Evolutionary conservation across 2,797 vertebrate genomes (phyloP).

Genomic region (Mycteria americana): DNA sequence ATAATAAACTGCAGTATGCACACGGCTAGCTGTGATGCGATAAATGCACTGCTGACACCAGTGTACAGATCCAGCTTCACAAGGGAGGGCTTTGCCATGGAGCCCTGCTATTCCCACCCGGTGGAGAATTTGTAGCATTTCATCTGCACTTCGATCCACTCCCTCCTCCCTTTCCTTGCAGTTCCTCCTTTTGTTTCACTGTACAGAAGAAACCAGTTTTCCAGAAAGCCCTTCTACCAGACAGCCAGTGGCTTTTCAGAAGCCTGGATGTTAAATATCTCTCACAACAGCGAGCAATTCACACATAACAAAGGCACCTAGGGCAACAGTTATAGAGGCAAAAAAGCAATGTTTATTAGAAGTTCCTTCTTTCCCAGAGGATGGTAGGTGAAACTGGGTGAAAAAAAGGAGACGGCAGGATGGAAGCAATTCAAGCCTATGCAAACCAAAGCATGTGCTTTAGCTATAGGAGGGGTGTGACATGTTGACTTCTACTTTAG

Average conservation of each 20-base stretch:
- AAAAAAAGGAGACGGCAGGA: background rate
- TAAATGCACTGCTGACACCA: background rate
- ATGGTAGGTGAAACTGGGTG: background rate
- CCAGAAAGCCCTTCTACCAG: background rate
- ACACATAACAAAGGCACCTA: background rate
- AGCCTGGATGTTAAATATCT: background rate
- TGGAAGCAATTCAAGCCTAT: background rate
- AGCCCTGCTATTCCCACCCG: background rate
- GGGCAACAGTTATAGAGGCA: background rate
- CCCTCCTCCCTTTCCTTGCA: background rate
- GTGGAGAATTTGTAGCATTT: background rate
- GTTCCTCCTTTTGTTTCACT: background rate
- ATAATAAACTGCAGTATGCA: background rate
- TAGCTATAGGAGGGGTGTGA: background rate
- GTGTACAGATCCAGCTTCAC: background rate
- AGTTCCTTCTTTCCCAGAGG: background rate
- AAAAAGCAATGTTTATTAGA: background rate
- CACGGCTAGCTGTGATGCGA: background rate
- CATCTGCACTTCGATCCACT: background rate
- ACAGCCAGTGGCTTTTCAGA: background rate
- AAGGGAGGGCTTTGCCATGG: background rate
- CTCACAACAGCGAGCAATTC: background rate
- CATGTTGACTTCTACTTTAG: background rate
- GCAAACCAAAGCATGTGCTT: background rate
- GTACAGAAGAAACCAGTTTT: background rate